Evolutionary conservation across 2,888 invertebrate genomes (phyloP).

Genomic region (Brachyopa scutellaris): DNA sequence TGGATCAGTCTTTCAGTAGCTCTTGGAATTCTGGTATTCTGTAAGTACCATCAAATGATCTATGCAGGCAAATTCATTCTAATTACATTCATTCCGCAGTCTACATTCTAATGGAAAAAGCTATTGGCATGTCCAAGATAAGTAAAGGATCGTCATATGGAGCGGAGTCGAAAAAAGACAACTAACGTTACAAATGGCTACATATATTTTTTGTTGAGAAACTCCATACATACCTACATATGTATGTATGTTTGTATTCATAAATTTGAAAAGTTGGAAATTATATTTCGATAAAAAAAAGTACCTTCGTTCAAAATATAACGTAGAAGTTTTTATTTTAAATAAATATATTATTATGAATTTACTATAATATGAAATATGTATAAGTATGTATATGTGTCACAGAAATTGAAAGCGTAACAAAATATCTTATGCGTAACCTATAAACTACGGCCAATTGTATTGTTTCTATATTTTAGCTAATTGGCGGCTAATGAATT

Average conservation of each 20-base stretch:
- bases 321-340: constrained; percentile 29
- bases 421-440: constrained; percentile 22
- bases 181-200: constrained; percentile 56
- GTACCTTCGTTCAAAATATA: constrained; percentile 15
- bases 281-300: constrained; percentile 7
- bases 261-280: constrained; percentile 45
- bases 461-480: constrained; percentile 24
- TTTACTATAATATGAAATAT: constrained; percentile 23
- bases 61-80: neutral
- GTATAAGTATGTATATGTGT: constrained; percentile 35
- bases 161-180: constrained; percentile 76
- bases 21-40: constrained; percentile 85
- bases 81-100: constrained; percentile 83
- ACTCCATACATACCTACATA: constrained; percentile 1
- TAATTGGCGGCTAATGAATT: constrained; percentile 36
- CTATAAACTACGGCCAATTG: constrained; percentile 50
- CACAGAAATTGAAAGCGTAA: constrained; percentile 55
- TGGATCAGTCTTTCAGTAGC: constrained; percentile 80
- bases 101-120: constrained; percentile 89
- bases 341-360: constrained; percentile 19
- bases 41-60: constrained; percentile 85
- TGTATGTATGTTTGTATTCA: neutral
- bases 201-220: constrained; percentile 17
- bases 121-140: constrained; percentile 92
- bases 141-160: constrained; percentile 93